Evolutionary conservation across 2,888 invertebrate genomes (phyloP), one percentile per base, ranked within the genome.

Genomic region (Strigamia transsilvanica): DNA sequence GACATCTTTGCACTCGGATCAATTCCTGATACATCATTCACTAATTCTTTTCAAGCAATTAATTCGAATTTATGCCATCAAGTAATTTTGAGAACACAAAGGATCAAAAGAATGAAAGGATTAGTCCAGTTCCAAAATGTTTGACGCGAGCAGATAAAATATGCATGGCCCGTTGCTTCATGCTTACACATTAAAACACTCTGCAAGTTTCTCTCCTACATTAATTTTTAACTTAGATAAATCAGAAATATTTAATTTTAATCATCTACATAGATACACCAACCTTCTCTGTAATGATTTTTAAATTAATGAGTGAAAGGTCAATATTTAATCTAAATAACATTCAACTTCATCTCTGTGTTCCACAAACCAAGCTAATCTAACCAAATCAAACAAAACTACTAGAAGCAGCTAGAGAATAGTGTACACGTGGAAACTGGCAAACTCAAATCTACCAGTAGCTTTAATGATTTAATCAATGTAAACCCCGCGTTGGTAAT

Each of bases 21-120:
- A 61, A 23, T 61, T 61, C 61, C 61, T 61, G 61, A 61, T 61
- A 61, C 61, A 61, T 61, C 61, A 61, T 61, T 61, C 23, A 61
- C 61, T 61, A 61, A 61, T 61, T 61, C 61, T 61, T 61, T 61
- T 61, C 61, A 61, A 61, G 61, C 61, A 61, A 61, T 61, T 61
- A 61, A 61, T 61, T 61, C 21, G 61, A 61, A 61, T 61, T 61
- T 61, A 61, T 61, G 61, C 13, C n/a, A 51, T 15, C 18, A 18
- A 51, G 18, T 51, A 21, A 61, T 61, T 23, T 23, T 18, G 12
- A 21, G 21, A 18, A 61, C 61, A 61, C 46, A 61, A 61, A 61
- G 61, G 61, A 61, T 61, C 21, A 23, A 61, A 61, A 61, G 21
- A 23, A 18, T 23, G 61, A 61, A 46, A 61, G 61, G 61, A 61